Evolutionary conservation across 2,797 vertebrate species (phyloP), one percentile per base, ranked within the genome.

Genomic region (Sebastes taczanowskii): DNA sequence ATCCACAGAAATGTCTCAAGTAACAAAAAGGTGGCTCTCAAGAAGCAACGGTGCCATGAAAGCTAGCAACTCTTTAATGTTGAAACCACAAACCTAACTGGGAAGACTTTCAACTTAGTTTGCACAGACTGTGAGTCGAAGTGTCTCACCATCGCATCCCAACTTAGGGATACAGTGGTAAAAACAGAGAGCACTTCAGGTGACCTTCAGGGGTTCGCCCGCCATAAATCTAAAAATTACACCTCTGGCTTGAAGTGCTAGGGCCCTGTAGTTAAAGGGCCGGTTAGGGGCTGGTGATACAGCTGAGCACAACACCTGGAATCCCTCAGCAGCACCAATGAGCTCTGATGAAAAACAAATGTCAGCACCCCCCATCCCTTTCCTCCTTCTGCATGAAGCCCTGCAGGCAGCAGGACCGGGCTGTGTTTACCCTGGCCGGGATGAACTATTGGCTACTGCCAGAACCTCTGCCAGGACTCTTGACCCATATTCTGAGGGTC

Each of bases 291-390:
- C 82, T 81, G 72, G 84, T 60, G 71, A 81, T 88, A 29, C 86
- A 94, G 91, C 89, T 91, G 89, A 92, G 84, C 74, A 78, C 64
- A 90, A 94, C 95, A 96, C 93, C 94, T 95, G 94, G 94, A 94
- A 91, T 90, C 92, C 87, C 90, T 95, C 94, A 94, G 86, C 86
- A 74, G 86, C 83, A 87, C 89, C 88, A 89, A 74, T 83, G 88
- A 88, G 91, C 80, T 53, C 88, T 92, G 91, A 93, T 91, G 90
- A 94, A 95, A 95, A 95, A 94, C 94, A 95, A 94, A 93, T 95
- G 90, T 94, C 93, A 87, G 85, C 85, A 13, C 42, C 23, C 8
- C 20, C n/a, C 23, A 23, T 3, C 25, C 10, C 52, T 2, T 68
- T 65, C 32, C 5, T 65, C 69, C 71, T 67, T 34, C 86, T 71